Percentiles rank a stretch among this genome's conserved stretches.
phyloP scores from a whole-genome alignment of 2,797 vertebrate genomes.

The Diglossa cyanea region DNA sequence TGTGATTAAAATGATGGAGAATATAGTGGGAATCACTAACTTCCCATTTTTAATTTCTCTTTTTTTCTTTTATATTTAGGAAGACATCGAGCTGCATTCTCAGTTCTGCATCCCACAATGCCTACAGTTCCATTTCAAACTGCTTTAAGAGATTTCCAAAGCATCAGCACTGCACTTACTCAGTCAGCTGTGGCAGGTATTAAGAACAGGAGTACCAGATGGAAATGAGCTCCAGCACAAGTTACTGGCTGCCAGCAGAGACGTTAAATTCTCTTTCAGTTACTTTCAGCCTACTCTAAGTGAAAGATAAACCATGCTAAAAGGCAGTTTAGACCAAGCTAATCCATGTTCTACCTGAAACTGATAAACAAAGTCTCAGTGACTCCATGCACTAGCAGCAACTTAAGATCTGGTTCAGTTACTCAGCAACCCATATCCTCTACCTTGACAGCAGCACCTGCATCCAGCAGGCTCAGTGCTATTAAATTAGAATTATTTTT shows the following conservation, averaged over 20 bases:
- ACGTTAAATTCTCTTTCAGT: neutral
- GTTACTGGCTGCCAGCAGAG: neutral
- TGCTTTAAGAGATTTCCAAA: neutral
- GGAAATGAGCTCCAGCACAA: neutral
- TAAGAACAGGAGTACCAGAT: neutral
- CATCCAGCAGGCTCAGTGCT: neutral
- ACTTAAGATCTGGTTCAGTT: neutral
- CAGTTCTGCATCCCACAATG: neutral
- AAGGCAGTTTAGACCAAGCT: neutral
- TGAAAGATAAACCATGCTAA: neutral
- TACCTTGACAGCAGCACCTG: accelerated
- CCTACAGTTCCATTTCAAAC: neutral
- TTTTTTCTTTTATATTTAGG: neutral
- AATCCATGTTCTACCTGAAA: neutral
- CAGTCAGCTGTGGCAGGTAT: neutral
- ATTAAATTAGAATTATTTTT: neutral
- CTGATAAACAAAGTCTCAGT: neutral
- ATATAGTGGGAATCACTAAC: neutral
- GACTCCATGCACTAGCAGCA: neutral
- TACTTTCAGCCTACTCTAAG: neutral
- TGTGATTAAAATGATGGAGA: neutral
- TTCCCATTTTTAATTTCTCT: neutral
- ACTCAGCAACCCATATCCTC: neutral
- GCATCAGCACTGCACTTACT: neutral
- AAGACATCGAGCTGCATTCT: neutral